A percentile compares a stretch with the other conserved stretches of the same genome.
Conservation (phyloP, 2,113 vertebrate genomes). For the Strix uralensis region DNA sequence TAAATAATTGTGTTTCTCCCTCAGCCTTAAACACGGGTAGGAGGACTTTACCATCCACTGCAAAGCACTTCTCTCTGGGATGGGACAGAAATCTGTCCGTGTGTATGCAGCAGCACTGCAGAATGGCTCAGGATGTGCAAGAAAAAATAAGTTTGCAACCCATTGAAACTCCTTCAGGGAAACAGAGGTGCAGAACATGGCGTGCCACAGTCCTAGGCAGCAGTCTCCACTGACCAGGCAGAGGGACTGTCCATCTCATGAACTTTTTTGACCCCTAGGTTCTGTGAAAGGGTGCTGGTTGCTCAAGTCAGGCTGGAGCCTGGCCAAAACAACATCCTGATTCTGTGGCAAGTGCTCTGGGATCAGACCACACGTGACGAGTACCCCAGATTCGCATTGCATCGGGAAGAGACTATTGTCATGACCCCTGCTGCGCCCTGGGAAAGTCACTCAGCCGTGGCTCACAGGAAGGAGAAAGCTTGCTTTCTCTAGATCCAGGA, state of each 20-base stretch:
- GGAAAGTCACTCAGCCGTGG: neutral
- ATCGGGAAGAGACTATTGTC: neutral
- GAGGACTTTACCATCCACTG: neutral
- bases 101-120: neutral
- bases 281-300: neutral
- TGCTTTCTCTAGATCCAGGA: neutral
- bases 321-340: constrained; percentile 39
- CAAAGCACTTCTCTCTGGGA: neutral
- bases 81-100: neutral
- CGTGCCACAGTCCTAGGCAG: neutral
- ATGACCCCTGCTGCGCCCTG: neutral
- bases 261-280: neutral
- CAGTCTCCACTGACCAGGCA: neutral
- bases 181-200: neutral
- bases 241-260: neutral
- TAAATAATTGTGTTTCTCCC: neutral
- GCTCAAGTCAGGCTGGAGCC: neutral
- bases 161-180: neutral
- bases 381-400: constrained; percentile 4
- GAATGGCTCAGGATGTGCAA: neutral
- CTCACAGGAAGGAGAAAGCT: constrained; percentile 30
- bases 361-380: neutral
- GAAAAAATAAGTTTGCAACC: neutral
- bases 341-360: constrained; percentile 32
- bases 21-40: neutral